Evolutionary conservation across 2,888 invertebrate species (phyloP), one percentile per base, ranked within the genome.

Genomic region (Polyploca ridens): DNA sequence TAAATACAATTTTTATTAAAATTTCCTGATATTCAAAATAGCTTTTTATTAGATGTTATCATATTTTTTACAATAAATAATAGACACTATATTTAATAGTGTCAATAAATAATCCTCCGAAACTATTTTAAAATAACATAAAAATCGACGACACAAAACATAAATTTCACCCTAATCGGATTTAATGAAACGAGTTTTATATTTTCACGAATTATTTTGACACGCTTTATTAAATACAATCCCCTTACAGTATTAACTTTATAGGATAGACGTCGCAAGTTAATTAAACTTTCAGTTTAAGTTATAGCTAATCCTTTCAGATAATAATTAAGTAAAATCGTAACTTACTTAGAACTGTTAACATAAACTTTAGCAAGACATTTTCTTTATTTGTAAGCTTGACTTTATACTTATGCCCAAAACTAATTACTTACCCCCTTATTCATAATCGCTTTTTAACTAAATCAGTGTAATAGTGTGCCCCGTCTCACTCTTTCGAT

Each of bases 231-330:
- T 41, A n/a, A 38, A n/a, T 10, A 58, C 16, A 60, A n/a, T n/a
- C 38, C 44, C 61, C 41, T 61, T 61, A 61, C 7, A 27, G 27
- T 41, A 44, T 61, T 27, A 61, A 41, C 59, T 60, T 13, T 44
- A 44, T 61, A 19, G 27, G 19, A 41, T 41, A 13, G 11, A 27
- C 41, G 6, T 11, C 41, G 19, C 13, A 14, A 61, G 19, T 61
- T 61, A 61, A 61, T 61, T 61, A 61, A 60, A 61, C 61, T 61
- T 61, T 61, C 41, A 19, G 41, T 41, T 35, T 41, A 61, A 61
- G 61, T 44, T 41, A 41, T 14, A 44, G 41, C 27, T 41, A 44
- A 27, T 41, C 61, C 27, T 27, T 19, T 41, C 2, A 14, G 61
- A 41, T 13, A 33, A 61, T 61, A 61, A 19, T 27, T 44, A 27